A percentile compares a stretch with the other conserved stretches of the same genome.
Conservation (phyloP, 2,113 vertebrate genomes). For the Oncorhynchus nerka region DNA sequence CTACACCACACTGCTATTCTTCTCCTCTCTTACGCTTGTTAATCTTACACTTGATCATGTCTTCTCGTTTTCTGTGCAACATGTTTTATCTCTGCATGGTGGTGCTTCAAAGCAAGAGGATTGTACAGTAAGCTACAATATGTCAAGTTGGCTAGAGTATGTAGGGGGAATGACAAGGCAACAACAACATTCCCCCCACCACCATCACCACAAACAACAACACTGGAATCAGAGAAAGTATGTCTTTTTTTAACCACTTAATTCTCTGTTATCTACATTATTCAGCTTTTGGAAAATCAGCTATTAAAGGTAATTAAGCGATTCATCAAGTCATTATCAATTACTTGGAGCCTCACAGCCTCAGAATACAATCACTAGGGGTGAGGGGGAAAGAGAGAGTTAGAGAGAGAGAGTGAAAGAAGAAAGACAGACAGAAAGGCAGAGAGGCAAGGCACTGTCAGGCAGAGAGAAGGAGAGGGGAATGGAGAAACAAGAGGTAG, state of each 20-base stretch:
- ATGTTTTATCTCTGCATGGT: constrained; percentile 17
- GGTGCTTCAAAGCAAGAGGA: no score
- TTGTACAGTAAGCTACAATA: neutral
- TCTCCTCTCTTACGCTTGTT: neutral
- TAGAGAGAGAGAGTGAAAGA: neutral
- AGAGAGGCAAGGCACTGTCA: neutral
- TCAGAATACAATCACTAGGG: constrained; percentile 83
- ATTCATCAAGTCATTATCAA: constrained; percentile 96
- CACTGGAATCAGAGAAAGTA: constrained; percentile 37
- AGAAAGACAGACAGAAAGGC: constrained; percentile 23
- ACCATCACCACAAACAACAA: constrained; percentile 41
- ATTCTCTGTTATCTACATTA: constrained; percentile 82
- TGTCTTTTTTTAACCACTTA: constrained; percentile 73
- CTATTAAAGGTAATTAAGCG: constrained; percentile 92
- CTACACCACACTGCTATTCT: constrained; percentile 60
- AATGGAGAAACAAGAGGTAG: neutral
- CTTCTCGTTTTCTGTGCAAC: no score
- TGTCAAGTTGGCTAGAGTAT: neutral
- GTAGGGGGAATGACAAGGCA: neutral
- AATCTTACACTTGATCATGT: no score
- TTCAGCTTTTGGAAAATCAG: constrained; percentile 86
- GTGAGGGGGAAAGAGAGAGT: neutral
- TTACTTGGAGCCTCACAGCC: constrained; percentile 88
- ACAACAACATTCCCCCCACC: constrained; percentile 37
- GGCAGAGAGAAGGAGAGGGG: neutral